A percentile compares a stretch with the other conserved stretches of the same genome.
Conservation (phyloP, 2,797 vertebrate species). For the Heteromormyrus szaboi region DNA sequence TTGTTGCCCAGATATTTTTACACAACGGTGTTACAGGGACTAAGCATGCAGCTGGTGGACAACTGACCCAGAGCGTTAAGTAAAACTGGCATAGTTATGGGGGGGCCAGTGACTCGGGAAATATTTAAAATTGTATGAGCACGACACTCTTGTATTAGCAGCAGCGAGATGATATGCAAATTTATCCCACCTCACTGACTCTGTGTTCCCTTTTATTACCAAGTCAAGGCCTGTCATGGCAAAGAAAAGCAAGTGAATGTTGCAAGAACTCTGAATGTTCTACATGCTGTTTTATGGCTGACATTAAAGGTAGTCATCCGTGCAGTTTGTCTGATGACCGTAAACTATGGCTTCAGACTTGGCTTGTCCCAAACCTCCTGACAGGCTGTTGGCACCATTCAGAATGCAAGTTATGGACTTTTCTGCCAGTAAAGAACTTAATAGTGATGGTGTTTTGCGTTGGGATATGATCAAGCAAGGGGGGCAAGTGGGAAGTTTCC, state of each 20-base stretch:
- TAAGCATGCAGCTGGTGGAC: neutral
- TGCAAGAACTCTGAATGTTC: neutral
- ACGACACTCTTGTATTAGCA: neutral
- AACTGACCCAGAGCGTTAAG: neutral
- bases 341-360: neutral
- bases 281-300: neutral
- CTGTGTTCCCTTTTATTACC: neutral
- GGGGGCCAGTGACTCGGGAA: neutral
- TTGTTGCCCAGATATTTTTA: neutral
- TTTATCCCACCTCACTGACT: neutral
- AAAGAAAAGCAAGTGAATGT: neutral
- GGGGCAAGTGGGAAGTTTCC: neutral
- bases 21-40: neutral
- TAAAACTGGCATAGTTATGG: neutral
- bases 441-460: neutral
- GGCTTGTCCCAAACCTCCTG: neutral
- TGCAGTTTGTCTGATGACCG: neutral
- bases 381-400: neutral
- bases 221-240: neutral
- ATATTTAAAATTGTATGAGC: neutral
- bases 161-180: neutral
- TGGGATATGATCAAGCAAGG: neutral
- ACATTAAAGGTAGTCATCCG: neutral
- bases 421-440: neutral
- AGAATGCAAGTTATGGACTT: neutral